These are phyloP conservation scores for Podarcis muralis DNA, from an alignment of 2,113 vertebrate species.

Conservation along the genomic window DNA sequence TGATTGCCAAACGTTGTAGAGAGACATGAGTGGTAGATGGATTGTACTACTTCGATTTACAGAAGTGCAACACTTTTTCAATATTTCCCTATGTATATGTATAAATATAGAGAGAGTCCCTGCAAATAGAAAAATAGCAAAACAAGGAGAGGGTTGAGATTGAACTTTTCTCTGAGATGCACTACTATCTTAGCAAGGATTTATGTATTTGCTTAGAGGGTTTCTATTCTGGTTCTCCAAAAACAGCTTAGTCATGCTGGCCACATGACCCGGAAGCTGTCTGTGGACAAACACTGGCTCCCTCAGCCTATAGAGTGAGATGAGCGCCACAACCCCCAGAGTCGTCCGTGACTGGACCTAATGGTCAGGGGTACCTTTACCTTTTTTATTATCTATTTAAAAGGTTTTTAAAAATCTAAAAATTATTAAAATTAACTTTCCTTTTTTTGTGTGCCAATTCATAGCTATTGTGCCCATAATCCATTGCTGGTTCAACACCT, in stretches of 20 bases:
- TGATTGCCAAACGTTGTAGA: too few species aligned
- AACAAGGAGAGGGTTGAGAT: neutral
- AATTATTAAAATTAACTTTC: too few species aligned
- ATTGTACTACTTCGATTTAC: neutral
- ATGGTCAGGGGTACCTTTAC: too few species aligned
- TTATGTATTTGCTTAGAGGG: neutral
- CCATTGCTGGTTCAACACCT: neutral
- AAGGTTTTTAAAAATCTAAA: too few species aligned
- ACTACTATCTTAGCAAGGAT: neutral
- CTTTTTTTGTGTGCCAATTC: neutral
- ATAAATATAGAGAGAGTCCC: neutral
- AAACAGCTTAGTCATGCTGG: too few species aligned
- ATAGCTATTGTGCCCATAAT: neutral
- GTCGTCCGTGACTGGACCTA: too few species aligned
- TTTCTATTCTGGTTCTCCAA: neutral
- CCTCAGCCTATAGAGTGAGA: too few species aligned
- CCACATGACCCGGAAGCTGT: too few species aligned
- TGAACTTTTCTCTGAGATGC: neutral
- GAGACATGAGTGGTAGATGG: neutral
- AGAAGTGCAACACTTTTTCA: neutral
- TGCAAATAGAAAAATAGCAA: neutral
- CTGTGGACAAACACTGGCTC: too few species aligned
- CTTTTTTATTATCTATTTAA: too few species aligned
- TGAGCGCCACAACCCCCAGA: too few species aligned
- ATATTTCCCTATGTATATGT: neutral